Conservation (phyloP, 2,113 vertebrate species). For the Rutilus rutilus region DNA sequence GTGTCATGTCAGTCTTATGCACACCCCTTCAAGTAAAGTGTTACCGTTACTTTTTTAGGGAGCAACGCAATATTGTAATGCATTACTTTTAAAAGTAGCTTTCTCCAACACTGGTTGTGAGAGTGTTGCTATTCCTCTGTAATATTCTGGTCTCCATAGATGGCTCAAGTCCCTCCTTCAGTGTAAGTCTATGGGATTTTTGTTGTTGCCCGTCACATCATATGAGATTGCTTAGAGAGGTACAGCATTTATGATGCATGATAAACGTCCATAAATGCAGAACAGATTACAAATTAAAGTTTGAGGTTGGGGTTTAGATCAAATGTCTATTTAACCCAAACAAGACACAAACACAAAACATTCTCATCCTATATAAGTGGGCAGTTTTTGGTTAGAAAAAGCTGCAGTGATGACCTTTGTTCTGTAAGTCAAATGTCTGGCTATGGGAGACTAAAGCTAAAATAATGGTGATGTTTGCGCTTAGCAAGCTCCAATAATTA, state of each 20-base stretch:
- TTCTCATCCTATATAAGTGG: background rate
- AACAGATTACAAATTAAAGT: background rate
- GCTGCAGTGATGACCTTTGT: background rate
- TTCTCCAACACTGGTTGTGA: background rate
- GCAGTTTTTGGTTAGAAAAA: background rate
- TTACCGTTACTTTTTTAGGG: too few species aligned
- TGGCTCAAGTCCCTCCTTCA: too few species aligned
- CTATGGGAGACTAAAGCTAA: background rate
- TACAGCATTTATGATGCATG: background rate
- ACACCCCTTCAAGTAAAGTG: too few species aligned
- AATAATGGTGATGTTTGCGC: background rate
- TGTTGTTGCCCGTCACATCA: background rate
- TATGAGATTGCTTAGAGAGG: background rate
- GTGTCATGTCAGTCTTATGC: too few species aligned
- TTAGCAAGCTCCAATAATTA: background rate
- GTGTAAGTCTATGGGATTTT: background rate
- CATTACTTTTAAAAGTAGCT: too few species aligned
- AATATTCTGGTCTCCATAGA: too few species aligned
- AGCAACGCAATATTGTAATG: too few species aligned
- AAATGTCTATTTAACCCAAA: background rate
- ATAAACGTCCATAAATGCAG: background rate
- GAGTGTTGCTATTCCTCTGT: background rate
- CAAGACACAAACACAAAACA: too few species aligned
- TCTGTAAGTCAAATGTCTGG: background rate
- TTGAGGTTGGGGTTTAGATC: background rate